Base-by-base conservation (phyloP, 2,113 vertebrate species). In the Bambusicola thoracicus region DNA sequence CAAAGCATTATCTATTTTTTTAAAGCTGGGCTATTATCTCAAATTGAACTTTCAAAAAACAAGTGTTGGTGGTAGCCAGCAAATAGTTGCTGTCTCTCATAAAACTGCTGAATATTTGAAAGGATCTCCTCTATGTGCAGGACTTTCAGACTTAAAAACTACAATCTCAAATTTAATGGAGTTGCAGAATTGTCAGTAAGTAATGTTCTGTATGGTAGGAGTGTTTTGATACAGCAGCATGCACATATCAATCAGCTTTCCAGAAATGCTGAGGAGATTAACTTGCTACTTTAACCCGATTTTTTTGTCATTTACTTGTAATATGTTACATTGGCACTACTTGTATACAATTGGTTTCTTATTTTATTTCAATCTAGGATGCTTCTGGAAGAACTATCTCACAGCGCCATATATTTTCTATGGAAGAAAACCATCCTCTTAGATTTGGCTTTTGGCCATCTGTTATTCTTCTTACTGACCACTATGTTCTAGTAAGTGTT, bases 391-490 rank as follows among this genome's bases (percentile, higher is more conserved):
- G 98, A 90, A 98, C 81, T 58, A 96, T 94, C 25, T 97, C 91
- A 12, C 96, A 13, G 68, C 94, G 98, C 66, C 99, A 99, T 81
- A 82, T 97, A 90, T 99, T 99, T 94, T 98, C 98, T 84, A 90
- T 98, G 95, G 98, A 99, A 93, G 98, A 98, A 46, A 96, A 97
- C 24, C 92, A 98, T 40, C 98, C 97, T 38, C 98, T 98, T 43
- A 98, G 94, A 95, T 99, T 99, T 59, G 97, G 97, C 46, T 98
- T 99, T 24, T 87, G 97, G 44, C 97, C 98, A 88, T 99, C 99
- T 91, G 97, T 99, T 96, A 98, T 99, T 97, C 99, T 99, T 75
- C 99, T 99, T 86, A 98, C 97, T 48, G 98, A 99, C 94, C 98
- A 98, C 94, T 98, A 98, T 87, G 95, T 98, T 74, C 94, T 99